These are phyloP conservation scores for Struthio camelus DNA, from an alignment of 2,113 vertebrate species.

Conservation along the genomic window DNA sequence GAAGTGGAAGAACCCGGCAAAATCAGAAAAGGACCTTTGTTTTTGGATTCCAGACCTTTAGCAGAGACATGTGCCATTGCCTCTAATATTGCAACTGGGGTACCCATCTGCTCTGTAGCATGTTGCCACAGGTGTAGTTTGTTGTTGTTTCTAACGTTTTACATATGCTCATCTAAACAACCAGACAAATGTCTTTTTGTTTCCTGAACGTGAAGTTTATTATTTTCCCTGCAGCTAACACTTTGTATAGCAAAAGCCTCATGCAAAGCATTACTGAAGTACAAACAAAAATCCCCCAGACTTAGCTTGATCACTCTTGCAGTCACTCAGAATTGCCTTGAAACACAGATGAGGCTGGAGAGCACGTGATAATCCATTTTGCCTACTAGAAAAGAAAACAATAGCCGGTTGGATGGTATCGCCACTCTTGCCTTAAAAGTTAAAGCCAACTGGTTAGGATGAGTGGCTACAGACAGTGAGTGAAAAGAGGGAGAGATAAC, in stretches of 20 bases:
- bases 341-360: background rate
- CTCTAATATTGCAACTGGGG: background rate
- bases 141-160: slow-evolving; percentile 67
- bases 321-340: background rate
- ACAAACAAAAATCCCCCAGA: background rate
- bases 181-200: slow-evolving; percentile 58
- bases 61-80: background rate
- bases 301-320: background rate
- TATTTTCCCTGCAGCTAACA: slow-evolving; percentile 51
- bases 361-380: background rate
- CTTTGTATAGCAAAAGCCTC: slow-evolving; percentile 29
- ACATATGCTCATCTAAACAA: slow-evolving; percentile 65
- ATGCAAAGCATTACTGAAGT: slow-evolving; percentile 34
- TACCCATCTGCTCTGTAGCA: slow-evolving; percentile 33
- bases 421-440: background rate
- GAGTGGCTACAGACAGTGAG: background rate
- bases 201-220: slow-evolving; percentile 36
- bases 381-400: background rate
- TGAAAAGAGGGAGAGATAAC: background rate
- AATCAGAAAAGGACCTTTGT: background rate
- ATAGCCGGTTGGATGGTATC: background rate
- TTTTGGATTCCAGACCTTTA: slow-evolving; percentile 10
- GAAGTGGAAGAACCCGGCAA: background rate
- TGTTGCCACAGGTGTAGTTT: slow-evolving; percentile 72
- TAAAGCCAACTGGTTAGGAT: background rate